A percentile compares a stretch with the other conserved stretches of the same genome.
Evolutionary conservation across 2,113 vertebrate genomes (phyloP).

Genomic region (Heteronetta atricapilla): DNA sequence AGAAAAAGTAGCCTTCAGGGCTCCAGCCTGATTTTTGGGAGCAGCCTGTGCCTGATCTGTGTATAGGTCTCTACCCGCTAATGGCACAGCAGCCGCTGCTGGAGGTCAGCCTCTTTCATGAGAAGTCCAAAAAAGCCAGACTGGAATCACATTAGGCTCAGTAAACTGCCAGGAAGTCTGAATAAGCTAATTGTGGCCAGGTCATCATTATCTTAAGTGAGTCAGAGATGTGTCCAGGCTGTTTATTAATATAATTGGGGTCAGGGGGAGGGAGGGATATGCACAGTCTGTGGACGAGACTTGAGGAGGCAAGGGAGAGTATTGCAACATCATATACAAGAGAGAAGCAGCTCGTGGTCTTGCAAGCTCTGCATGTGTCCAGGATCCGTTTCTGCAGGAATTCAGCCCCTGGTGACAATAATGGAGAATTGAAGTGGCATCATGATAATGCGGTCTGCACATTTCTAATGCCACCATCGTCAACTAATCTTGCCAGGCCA

Average conservation of each 20-base stretch:
- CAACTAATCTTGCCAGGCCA: background rate
- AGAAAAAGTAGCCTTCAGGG: background rate
- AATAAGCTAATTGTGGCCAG: conserved; percentile 20
- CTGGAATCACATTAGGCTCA: background rate
- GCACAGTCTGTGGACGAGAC: background rate
- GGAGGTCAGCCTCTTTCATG: background rate
- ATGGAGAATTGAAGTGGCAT: background rate
- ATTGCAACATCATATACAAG: background rate
- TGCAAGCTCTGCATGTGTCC: background rate
- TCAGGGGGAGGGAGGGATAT: background rate
- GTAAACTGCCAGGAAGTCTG: conserved; percentile 34
- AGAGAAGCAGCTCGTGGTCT: background rate
- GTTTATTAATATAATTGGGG: conserved; percentile 41
- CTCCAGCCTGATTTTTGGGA: background rate
- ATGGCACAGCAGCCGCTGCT: background rate
- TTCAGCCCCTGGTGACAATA: background rate
- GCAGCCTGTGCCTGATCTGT: background rate
- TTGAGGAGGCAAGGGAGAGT: background rate
- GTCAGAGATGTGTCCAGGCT: conserved; percentile 21
- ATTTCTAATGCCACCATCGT: background rate
- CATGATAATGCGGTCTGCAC: background rate
- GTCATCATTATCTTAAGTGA: conserved; percentile 49
- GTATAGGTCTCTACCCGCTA: background rate
- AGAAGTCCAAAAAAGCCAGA: conserved; percentile 11
- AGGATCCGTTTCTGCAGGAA: background rate